Conservation (phyloP, 1,140 invertebrate species). For the Akabosia matsudoensis region DNA sequence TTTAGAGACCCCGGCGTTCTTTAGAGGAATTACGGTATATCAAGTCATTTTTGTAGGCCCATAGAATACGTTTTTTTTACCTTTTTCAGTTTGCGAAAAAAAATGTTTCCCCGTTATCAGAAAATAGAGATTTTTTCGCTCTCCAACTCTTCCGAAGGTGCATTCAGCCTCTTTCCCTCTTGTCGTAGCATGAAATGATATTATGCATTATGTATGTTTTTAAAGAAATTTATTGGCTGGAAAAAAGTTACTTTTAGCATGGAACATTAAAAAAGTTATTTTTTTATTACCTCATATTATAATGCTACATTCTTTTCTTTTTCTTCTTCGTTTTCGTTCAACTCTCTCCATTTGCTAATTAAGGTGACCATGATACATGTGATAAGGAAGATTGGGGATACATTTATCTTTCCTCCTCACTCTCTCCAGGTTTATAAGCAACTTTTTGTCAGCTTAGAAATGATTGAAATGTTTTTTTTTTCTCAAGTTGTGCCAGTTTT, state of each 20-base stretch:
- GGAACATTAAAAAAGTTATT: conserved; percentile 5
- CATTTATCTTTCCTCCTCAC: not conserved
- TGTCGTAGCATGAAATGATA: conserved; percentile 1
- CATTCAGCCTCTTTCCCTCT: no score
- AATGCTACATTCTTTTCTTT: conserved; percentile 5
- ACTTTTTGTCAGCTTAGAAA: conserved; percentile 15
- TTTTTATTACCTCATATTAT: not conserved
- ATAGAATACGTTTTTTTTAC: no score
- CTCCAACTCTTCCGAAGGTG: no score
- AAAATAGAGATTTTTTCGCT: no score
- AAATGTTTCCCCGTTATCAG: no score
- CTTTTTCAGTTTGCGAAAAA: no score
- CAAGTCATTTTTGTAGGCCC: no score
- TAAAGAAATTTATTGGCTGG: conserved; percentile 15
- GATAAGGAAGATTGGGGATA: conserved; percentile 4
- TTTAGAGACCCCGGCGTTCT: no score
- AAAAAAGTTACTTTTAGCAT: conserved; percentile 15
- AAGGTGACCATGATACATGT: conserved; percentile 24
- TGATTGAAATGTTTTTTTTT: conserved; percentile 21
- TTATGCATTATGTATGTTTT: conserved; percentile 24
- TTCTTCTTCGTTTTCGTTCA: conserved; percentile 7
- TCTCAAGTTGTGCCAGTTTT: not conserved
- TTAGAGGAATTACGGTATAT: no score
- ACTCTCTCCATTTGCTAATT: conserved; percentile 20
- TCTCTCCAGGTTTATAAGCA: not conserved